A percentile compares a stretch with the other conserved stretches of the same genome.
phyloP scores from a whole-genome alignment of 2,888 invertebrate genomes.

The Uropetala carovei region DNA sequence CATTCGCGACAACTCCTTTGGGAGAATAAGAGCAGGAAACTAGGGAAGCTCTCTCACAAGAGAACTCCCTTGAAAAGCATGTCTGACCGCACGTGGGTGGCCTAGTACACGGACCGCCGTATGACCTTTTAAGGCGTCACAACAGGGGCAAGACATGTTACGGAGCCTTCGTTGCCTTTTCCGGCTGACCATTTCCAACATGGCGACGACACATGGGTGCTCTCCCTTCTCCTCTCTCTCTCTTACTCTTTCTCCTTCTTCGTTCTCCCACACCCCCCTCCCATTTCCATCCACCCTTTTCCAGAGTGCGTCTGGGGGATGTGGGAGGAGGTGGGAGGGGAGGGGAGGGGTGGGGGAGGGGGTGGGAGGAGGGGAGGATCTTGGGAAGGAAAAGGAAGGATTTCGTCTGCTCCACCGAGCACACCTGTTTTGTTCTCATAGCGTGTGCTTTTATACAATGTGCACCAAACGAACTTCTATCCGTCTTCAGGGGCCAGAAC shows the following conservation, averaged over 20 bases:
- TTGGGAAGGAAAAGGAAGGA: not conserved
- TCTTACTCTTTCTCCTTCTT: not conserved
- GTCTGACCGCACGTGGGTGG: not conserved
- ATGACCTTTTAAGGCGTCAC: constrained; percentile 36
- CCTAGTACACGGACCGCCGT: not conserved
- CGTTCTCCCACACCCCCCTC: not conserved
- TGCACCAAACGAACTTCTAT: not conserved
- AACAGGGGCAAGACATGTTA: not conserved
- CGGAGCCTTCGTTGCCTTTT: not conserved
- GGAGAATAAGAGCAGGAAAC: not conserved
- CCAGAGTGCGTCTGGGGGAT: not conserved
- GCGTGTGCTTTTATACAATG: constrained; percentile 17
- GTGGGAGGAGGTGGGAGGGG: not conserved
- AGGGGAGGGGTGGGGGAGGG: not conserved
- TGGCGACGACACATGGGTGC: not conserved
- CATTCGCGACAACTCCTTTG: not conserved
- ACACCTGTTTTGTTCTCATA: constrained; percentile 47
- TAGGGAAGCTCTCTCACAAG: not conserved
- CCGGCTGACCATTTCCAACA: not conserved
- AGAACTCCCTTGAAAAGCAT: not conserved
- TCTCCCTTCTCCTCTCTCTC: not conserved
- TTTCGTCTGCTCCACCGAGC: not conserved
- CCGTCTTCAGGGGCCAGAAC: constrained; percentile 4
- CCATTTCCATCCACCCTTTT: not conserved
- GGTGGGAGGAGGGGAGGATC: not conserved